Evolutionary conservation across 2,888 invertebrate genomes (phyloP).

Genomic region (Neoaliturus tenellus): DNA sequence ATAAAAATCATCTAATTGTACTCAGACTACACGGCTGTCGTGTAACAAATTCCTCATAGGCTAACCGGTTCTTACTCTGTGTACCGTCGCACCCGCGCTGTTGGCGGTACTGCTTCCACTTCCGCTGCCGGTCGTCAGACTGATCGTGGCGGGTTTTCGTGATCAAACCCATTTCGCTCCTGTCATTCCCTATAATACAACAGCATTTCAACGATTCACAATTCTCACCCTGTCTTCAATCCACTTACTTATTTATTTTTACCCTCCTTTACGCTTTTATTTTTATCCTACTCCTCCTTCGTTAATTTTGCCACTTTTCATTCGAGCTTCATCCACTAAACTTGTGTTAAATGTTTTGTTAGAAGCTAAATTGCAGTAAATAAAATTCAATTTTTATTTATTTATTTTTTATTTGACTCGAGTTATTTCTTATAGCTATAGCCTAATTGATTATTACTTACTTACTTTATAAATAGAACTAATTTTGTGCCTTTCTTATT

Average conservation of each 20-base stretch:
- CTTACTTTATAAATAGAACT: too few relatives aligned
- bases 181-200: slow-evolving; percentile 50
- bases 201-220: slow-evolving; percentile 44
- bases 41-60: too few relatives aligned
- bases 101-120: slow-evolving; percentile 1
- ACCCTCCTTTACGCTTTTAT: background rate
- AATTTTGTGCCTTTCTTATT: too few relatives aligned
- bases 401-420: too few relatives aligned
- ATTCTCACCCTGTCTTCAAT: slow-evolving; percentile 39
- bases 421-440: too few relatives aligned
- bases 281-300: background rate
- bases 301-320: background rate
- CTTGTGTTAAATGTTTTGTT: too few relatives aligned
- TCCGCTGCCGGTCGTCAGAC: slow-evolving; percentile 19
- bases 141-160: slow-evolving; percentile 27
- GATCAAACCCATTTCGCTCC: slow-evolving; percentile 40
- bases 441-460: too few relatives aligned
- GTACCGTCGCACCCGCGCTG: background rate
- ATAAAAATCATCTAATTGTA: too few relatives aligned
- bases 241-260: slow-evolving; percentile 8
- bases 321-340: too few relatives aligned
- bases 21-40: too few relatives aligned
- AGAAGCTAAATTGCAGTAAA: too few relatives aligned
- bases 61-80: slow-evolving; percentile 1
- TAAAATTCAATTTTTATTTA: too few relatives aligned